Conservation (phyloP, 1,140 invertebrate genomes). For the Drosophila bocki region DNA sequence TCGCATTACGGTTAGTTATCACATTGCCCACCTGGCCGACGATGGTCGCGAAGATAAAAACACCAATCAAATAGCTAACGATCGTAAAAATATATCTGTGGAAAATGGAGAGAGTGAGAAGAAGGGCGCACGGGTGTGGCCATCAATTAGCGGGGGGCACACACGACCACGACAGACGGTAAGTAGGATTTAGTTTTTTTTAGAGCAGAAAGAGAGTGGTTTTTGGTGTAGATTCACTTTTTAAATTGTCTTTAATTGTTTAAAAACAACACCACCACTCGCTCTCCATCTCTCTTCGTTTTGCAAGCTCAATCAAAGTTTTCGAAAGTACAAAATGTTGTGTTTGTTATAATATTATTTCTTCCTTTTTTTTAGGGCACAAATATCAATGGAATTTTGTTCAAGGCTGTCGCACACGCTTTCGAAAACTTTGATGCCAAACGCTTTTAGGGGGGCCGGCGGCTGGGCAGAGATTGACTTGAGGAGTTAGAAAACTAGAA, state of each 20-base stretch:
- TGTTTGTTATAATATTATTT: background rate
- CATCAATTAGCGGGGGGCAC: slow-evolving; percentile 21
- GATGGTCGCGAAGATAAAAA: slow-evolving; percentile 99
- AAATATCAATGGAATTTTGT: slow-evolving; percentile 76
- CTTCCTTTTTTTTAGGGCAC: slow-evolving; percentile 8
- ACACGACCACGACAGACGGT: background rate
- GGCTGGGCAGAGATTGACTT: slow-evolving; percentile 22
- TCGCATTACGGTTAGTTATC: slow-evolving; percentile 98
- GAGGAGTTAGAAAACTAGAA: slow-evolving; percentile 14
- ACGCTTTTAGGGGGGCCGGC: slow-evolving; percentile 3
- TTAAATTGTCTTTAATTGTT: background rate
- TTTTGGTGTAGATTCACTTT: background rate
- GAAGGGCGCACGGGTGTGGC: slow-evolving; percentile 4
- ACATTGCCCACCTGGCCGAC: slow-evolving; percentile 99
- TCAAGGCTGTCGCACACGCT: slow-evolving; percentile 88
- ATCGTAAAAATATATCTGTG: slow-evolving; percentile 98
- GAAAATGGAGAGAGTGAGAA: background rate
- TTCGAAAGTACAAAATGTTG: slow-evolving; percentile 85
- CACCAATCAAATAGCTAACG: slow-evolving; percentile 97
- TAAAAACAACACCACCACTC: too few species aligned
- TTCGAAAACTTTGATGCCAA: slow-evolving; percentile 89
- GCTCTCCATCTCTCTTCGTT: background rate
- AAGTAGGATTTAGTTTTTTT: background rate
- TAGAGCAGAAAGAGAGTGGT: background rate
- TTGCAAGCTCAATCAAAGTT: slow-evolving; percentile 86